phyloP scores from a whole-genome alignment of 2,888 invertebrate species.

The Odontomyia ornata region DNA sequence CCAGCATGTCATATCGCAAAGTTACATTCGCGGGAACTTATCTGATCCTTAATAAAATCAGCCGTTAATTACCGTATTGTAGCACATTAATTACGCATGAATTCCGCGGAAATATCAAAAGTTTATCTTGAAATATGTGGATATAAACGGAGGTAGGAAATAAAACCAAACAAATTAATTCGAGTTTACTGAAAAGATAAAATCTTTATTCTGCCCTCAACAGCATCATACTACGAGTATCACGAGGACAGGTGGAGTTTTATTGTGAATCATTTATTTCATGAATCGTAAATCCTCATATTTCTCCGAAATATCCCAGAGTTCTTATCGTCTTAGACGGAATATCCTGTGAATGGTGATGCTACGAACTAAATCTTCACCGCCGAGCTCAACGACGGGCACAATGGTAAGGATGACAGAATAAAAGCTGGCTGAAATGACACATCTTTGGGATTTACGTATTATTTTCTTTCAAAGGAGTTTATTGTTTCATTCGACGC shows the following conservation, averaged over 20 bases:
- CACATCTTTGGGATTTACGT: neutral
- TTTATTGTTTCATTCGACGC: slow-evolving; percentile 9
- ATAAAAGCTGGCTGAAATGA: slow-evolving; percentile 3
- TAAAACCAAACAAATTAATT: neutral
- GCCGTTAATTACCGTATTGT: too few relatives aligned
- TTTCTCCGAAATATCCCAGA: neutral
- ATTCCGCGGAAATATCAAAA: too few relatives aligned
- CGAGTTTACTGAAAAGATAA: too few relatives aligned
- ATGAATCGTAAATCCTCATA: neutral
- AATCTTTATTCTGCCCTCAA: too few relatives aligned
- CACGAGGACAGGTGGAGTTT: neutral
- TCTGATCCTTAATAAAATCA: too few relatives aligned
- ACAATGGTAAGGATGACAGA: neutral
- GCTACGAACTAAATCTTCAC: neutral
- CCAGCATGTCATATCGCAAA: too few relatives aligned
- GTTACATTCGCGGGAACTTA: too few relatives aligned
- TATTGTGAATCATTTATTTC: neutral
- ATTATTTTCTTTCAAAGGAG: neutral
- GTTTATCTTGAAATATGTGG: too few relatives aligned
- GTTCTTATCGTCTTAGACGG: neutral
- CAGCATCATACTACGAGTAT: too few relatives aligned
- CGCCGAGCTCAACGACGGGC: neutral
- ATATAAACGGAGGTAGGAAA: neutral
- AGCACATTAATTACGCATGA: too few relatives aligned
- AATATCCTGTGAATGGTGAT: neutral